Conservation (phyloP, 2,797 vertebrate genomes). For the Malurus leucopterus region DNA sequence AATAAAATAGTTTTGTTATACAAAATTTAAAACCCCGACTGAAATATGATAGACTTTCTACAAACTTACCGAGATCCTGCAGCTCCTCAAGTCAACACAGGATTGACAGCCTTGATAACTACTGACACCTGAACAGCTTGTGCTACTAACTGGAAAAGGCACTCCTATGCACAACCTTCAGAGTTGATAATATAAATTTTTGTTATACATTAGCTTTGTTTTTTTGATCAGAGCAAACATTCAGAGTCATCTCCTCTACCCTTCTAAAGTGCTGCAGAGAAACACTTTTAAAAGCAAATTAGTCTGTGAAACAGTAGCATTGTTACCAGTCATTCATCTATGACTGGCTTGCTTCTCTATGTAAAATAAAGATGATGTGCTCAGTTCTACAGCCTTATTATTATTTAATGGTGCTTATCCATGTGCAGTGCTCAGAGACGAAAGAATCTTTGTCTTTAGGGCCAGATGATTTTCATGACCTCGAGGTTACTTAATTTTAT, state of each 20-base stretch:
- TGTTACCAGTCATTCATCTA: not conserved
- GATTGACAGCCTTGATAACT: not conserved
- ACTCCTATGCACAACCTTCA: not conserved
- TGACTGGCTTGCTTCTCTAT: not conserved
- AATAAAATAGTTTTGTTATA: not conserved
- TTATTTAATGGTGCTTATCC: not conserved
- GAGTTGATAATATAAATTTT: not conserved
- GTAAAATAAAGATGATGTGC: not conserved
- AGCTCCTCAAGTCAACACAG: not conserved
- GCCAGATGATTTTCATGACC: not conserved
- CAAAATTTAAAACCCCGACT: conserved; percentile 6
- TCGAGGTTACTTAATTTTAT: not conserved
- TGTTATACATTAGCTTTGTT: not conserved
- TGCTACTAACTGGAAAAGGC: not conserved
- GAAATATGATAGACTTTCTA: conserved; percentile 24
- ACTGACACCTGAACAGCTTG: not conserved
- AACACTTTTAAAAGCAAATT: not conserved
- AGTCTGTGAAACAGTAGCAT: not conserved
- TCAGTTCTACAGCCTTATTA: not conserved
- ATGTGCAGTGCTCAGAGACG: not conserved
- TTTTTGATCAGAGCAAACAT: not conserved
- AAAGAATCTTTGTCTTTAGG: not conserved
- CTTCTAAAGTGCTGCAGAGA: not conserved
- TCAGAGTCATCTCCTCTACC: not conserved
- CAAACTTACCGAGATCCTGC: not conserved